Conservation (phyloP, 2,113 vertebrate species). For the Pelecanus crispus region DNA sequence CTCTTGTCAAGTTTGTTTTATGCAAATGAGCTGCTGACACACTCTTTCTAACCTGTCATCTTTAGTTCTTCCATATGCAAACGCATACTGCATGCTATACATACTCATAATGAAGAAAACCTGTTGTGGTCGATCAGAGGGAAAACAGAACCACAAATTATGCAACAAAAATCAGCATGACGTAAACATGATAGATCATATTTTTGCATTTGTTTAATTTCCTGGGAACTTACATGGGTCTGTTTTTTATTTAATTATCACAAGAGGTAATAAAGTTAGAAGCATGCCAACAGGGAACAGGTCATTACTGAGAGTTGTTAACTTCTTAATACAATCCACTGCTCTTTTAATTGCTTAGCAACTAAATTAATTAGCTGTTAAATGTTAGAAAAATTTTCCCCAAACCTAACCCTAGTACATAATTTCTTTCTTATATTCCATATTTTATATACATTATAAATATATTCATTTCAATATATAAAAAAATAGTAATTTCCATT, state of each 20-base stretch:
- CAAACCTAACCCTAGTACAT: neutral
- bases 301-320: slow-evolving; percentile 49
- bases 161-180: neutral
- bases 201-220: slow-evolving; percentile 33
- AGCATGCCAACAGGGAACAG: slow-evolving; percentile 24
- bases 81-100: neutral
- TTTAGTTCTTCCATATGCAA: neutral
- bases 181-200: neutral
- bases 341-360: slow-evolving; percentile 43
- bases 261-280: slow-evolving; percentile 49
- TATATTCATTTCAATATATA: neutral
- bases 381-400: neutral
- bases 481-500: neutral
- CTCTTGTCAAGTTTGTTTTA: neutral
- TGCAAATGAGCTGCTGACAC: neutral
- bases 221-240: slow-evolving; percentile 1
- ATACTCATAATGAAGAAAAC: neutral
- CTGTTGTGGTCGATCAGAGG: neutral
- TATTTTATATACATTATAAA: neutral
- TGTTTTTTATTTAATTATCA: slow-evolving; percentile 65
- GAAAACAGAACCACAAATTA: slow-evolving; percentile 12
- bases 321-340: slow-evolving; percentile 49
- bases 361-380: slow-evolving; percentile 42
- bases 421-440: neutral
- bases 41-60: neutral